Conservation (phyloP, 2,888 invertebrate genomes). For the Megalurothrips usitatus region DNA sequence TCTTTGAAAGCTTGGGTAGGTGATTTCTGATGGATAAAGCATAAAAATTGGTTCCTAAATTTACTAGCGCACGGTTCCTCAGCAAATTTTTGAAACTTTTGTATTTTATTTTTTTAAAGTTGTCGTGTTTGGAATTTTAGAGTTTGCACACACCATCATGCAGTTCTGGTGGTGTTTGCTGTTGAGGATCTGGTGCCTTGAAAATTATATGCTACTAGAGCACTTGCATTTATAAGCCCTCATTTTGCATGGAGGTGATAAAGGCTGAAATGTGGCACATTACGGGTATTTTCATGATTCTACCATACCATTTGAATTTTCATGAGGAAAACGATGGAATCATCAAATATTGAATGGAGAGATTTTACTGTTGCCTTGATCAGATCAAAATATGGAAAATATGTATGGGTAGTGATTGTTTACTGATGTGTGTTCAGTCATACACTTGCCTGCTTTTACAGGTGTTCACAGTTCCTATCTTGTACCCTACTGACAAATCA, state of each 20-base stretch:
- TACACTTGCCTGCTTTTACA: constrained; percentile 37
- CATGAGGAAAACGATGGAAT: neutral
- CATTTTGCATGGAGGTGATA: neutral
- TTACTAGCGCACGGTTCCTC: constrained; percentile 40
- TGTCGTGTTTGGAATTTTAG: constrained; percentile 21
- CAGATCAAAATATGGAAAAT: constrained; percentile 36
- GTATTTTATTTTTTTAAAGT: constrained; percentile 31
- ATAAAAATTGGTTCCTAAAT: constrained; percentile 40
- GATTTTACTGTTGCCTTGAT: constrained; percentile 9
- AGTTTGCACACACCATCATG: constrained; percentile 28
- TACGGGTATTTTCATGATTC: constrained; percentile 25
- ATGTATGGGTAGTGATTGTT: constrained; percentile 33
- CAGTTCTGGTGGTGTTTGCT: constrained; percentile 33
- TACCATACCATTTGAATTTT: neutral
- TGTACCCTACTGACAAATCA: constrained; percentile 40
- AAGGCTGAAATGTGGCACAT: constrained; percentile 15
- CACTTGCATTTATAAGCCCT: constrained; percentile 34
- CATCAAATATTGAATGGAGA: neutral
- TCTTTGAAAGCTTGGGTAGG: constrained; percentile 30
- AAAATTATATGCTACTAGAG: constrained; percentile 38
- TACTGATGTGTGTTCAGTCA: constrained; percentile 29
- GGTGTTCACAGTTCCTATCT: constrained; percentile 42
- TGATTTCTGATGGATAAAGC: constrained; percentile 33
- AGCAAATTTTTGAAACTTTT: constrained; percentile 35
- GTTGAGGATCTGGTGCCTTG: constrained; percentile 40